These are phyloP conservation scores for Erebia epiphron DNA, from an alignment of 2,888 invertebrate species.

Conservation along the genomic window DNA sequence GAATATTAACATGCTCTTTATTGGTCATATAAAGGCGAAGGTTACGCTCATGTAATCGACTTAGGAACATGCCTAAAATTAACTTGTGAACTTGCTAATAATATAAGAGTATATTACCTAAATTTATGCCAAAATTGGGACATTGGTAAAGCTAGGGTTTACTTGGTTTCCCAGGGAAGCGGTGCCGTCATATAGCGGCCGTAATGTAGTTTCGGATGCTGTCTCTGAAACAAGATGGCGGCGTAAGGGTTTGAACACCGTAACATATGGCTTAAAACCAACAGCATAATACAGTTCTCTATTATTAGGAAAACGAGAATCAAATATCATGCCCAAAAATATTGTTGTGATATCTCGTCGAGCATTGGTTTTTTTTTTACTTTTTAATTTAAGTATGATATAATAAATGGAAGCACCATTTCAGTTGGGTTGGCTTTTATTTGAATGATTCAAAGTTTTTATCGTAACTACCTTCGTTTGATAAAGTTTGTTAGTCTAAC, in stretches of 20 bases:
- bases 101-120: background rate
- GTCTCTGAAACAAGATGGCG: too few species aligned
- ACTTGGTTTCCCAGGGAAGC: too few species aligned
- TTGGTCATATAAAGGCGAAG: conserved; percentile 42
- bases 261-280: too few species aligned
- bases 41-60: conserved; percentile 28
- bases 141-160: background rate
- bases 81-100: conserved; percentile 15
- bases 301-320: background rate
- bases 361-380: background rate
- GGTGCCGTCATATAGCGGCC: too few species aligned
- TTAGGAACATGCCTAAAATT: conserved; percentile 30
- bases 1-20: conserved; percentile 49
- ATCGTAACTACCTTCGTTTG: background rate
- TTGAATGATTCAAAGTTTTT: background rate
- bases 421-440: background rate
- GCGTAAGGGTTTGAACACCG: too few species aligned
- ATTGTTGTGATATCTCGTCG: background rate
- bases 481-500: conserved; percentile 12
- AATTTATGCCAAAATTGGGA: background rate
- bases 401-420: background rate
- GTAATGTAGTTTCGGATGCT: too few species aligned
- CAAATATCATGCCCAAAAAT: background rate
- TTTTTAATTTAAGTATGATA: background rate
- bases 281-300: background rate